Evolutionary conservation across 2,113 vertebrate species (phyloP), one percentile per base, ranked within the genome.

Genomic region (Hiodon tergisus): DNA sequence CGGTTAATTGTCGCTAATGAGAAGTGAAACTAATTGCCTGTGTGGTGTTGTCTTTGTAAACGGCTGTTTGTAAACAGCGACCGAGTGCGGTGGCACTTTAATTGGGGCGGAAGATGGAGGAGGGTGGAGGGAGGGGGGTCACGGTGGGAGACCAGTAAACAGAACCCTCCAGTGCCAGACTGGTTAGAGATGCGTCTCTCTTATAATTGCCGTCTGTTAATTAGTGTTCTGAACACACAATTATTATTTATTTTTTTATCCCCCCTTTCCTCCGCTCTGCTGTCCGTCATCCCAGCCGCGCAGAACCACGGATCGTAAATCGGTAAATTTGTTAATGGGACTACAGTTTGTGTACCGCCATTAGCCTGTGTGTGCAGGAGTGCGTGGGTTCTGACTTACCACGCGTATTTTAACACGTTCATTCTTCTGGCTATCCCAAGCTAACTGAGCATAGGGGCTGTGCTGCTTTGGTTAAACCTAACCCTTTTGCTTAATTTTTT

Each of bases 261-360:
- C 31, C 31, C 31, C 31, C 31, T 31, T 31, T 31, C 85, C 88
- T 89, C 82, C 78, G 31, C 31, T 31, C 31, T 31, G 31, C 31
- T 31, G 31, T 31, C 31, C 31, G 2, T 31, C 31, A 31, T 1
- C 31, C 31, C 31, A 31, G 31, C 31, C 31, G 2, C 31, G 31
- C 31, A 0, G 31, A 31, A 31, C 31, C 31, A 31, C 1, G 31
- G 31, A 31, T 31, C 31, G 31, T 31, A 0, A 31, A 84, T n/a
- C n/a, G 87, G 88, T 84, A 84, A 83, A 79, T 89, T 88, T 89
- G 88, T 89, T 89, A 89, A 89, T 90, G 88, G 85, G 88, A 85
- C 82, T 76, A 62, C 78, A 81, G 80, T 57, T 73, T 81, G 80
- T 31, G 31, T 31, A 31, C 31, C 31, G 31, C 31, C 31, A 31